Base-by-base conservation (phyloP, 2,888 invertebrate species). In the Diarsia dahlii region DNA sequence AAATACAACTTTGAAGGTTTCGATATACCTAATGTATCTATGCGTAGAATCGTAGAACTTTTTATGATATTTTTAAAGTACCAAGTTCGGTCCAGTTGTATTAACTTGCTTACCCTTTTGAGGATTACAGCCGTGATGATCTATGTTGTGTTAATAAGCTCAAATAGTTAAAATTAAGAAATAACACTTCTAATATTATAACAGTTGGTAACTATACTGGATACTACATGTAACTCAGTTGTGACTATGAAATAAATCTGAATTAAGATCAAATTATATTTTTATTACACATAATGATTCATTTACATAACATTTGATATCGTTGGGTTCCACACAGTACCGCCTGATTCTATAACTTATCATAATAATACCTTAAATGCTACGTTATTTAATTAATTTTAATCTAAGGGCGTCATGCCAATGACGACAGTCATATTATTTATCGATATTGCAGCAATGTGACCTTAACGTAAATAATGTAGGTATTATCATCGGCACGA, bases 221-320 rank as follows among this genome's bases (percentile, higher is more conserved):
- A 6, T 46, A 46, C 46, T 62, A 9, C 15, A 28, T 48, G 18
- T 28, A 71, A 34, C 13, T 48, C n/a, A 54, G 52, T 0, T 58
- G 66, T 64, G 64, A 34, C 34, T 52, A 78, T 76, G 62, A 80
- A 85, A 84, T 84, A 86, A 85, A 84, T 80, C 69, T 65, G 20
- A 70, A 62, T 18, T 68, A 68, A 69, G 12, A 74, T 75, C 9
- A 39, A 39, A 34, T 64, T 63, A 28, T 39, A 39, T 0, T 74
- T 83, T 10, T 13, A n/a, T 34, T 56, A 20, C 15, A 64, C n/a
- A 23, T 10, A 45, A 74, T 58, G 34, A 39, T 45, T 34, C n/a
- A 1, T 10, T 12, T n/a, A 54, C 10, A 10, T 54, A 39, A 39
- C 39, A 3, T 39, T 39, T 39, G 39, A 39, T 39, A 4, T 39